Percentiles rank a stretch among this genome's conserved stretches.
Evolutionary conservation across 2,888 invertebrate species (phyloP).

Genomic region (Oligia strigilis): DNA sequence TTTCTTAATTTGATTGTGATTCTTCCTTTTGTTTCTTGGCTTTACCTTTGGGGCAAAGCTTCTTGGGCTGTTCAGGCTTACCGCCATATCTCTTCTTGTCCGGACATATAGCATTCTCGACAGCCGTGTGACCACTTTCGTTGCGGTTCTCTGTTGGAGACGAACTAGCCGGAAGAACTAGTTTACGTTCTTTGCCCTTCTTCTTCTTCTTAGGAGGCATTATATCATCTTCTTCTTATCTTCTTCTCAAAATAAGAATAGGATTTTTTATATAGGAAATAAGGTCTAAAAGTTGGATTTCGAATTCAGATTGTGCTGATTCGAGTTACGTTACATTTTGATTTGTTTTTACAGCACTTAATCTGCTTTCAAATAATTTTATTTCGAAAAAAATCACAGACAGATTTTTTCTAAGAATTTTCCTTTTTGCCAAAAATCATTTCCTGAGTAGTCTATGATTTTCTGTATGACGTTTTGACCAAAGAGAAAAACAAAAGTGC

Average conservation of each 20-base stretch:
- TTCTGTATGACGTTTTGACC: constrained; percentile 33
- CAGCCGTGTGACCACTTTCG: constrained; percentile 38
- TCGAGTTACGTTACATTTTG: constrained; percentile 28
- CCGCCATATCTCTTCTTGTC: constrained; percentile 39
- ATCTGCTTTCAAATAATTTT: not conserved
- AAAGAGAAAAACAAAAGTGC: constrained; percentile 2
- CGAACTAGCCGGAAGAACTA: constrained; percentile 27
- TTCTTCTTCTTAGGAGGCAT: constrained; percentile 59
- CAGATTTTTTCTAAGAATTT: constrained; percentile 12
- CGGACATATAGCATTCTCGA: constrained; percentile 48
- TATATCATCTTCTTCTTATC: not conserved
- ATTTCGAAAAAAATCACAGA: not conserved
- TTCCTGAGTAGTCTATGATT: constrained; percentile 9
- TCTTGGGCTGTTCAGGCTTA: constrained; percentile 27
- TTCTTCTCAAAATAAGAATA: not conserved
- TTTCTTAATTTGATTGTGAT: not conserved
- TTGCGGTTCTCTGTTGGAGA: constrained; percentile 48
- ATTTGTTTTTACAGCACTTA: not conserved
- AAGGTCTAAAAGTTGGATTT: not conserved
- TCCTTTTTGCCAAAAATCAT: not conserved
- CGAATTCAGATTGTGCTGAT: not conserved
- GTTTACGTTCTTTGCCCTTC: constrained; percentile 27
- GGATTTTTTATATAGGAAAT: not conserved
- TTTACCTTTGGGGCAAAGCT: constrained; percentile 14
- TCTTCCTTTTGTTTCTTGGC: constrained; percentile 23